Conservation (phyloP, 2,113 vertebrate species). For the Gymnogyps californianus region DNA sequence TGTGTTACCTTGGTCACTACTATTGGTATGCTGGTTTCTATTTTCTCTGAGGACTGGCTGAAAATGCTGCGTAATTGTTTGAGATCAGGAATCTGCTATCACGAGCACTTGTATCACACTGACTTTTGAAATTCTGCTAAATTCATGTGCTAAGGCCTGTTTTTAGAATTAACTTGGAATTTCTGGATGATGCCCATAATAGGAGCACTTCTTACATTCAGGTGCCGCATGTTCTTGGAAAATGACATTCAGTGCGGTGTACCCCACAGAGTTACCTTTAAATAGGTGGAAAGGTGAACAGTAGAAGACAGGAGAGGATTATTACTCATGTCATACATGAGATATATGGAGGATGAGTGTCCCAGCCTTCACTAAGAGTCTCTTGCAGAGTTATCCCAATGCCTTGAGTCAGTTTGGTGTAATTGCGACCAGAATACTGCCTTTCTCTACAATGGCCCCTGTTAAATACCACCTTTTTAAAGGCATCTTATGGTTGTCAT, state of each 20-base stretch:
- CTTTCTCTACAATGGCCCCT: neutral
- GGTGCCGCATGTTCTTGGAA: neutral
- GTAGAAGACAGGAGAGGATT: neutral
- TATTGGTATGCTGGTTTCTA: fast-evolving
- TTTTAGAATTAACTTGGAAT: neutral
- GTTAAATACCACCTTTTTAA: neutral
- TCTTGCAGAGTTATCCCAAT: neutral
- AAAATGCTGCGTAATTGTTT: neutral
- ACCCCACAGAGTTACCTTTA: neutral
- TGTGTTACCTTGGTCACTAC: neutral
- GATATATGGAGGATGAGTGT: neutral
- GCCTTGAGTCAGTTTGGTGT: neutral
- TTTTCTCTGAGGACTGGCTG: neutral
- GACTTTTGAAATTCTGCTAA: neutral
- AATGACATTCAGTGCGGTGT: neutral
- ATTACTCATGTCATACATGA: neutral
- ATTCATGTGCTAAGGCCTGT: neutral
- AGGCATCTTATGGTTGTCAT: neutral
- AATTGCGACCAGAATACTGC: neutral
- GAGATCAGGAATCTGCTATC: neutral
- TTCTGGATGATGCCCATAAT: neutral
- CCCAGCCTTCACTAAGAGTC: neutral
- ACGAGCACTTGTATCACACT: fast-evolving
- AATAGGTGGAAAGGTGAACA: neutral
- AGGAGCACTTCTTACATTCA: too few relatives aligned